Evolutionary conservation across 2,888 invertebrate genomes (phyloP), one percentile per base, ranked within the genome.

Genomic region (Heteromyza rotundicornis): DNA sequence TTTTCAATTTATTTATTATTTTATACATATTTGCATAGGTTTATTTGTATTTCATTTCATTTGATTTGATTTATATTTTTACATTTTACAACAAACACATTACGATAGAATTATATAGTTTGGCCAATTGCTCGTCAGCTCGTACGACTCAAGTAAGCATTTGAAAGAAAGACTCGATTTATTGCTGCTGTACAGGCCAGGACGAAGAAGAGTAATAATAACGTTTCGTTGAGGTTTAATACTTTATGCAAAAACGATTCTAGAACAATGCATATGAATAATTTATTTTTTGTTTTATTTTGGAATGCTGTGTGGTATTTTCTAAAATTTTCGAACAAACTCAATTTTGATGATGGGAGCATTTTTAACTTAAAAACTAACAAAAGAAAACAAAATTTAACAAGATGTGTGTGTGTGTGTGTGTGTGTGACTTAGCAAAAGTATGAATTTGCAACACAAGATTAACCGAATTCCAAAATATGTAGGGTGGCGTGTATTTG

Each of bases 301-400:
- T 68, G 69, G 69, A 69, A 69, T 69, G 69, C 69, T 69, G 65
- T 64, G 62, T 40, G 40, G 27, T 2, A 44, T 56, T 57, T 56
- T 57, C 47, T 57, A 56, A n/a, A 27, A 59, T 57, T 49, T 40
- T 59, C 49, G 57, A 55, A 56, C 23, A 56, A 56, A 58, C 57
- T 55, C 59, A 60, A 62, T 24, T 59, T 56, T 60, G 59, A 53
- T 51, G 35, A 60, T 40, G 20, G 40, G 51, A 57, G 51, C 20
- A 32, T n/a, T 51, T 61, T 57, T 16, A 52, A 61, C 61, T 57
- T 61, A 52, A 52, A 27, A 61, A 57, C 61, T 61, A 52, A 61
- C 56, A 20, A 47, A 52, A 57, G 32, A 60, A 55, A 36, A 40
- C 36, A 40, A 52, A 24, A 51, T 20, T 51, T 20, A 20, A 51